A percentile compares a stretch with the other conserved stretches of the same genome.
These are phyloP conservation scores for Apamea monoglypha DNA, from an alignment of 2,888 invertebrate species.

Conservation along the genomic window DNA sequence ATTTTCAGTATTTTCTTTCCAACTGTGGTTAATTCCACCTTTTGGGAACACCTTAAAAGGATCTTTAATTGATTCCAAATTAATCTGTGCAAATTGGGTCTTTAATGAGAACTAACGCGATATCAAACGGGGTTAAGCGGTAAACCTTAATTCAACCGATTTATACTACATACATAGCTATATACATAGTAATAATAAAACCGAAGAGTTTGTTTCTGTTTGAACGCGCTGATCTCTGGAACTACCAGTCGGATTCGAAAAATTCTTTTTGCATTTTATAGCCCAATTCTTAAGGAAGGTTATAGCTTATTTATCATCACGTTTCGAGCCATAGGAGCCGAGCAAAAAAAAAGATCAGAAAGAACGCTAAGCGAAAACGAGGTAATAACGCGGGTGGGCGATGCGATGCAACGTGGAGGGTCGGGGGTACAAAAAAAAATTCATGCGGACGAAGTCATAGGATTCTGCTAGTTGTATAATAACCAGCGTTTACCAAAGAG, in stretches of 20 bases:
- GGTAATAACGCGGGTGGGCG: neutral
- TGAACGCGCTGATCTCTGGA: neutral
- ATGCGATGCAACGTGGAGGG: neutral
- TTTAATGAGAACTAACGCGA: slow-evolving; percentile 35
- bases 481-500: slow-evolving; percentile 21
- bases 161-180: neutral
- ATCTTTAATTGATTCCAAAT: slow-evolving; percentile 45
- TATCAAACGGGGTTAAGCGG: slow-evolving; percentile 38
- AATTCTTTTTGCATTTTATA: neutral
- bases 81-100: slow-evolving; percentile 36
- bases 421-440: neutral
- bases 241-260: neutral
- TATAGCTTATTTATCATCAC: neutral
- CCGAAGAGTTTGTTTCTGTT: neutral
- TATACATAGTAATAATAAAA: neutral
- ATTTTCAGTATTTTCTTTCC: slow-evolving; percentile 11
- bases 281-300: neutral
- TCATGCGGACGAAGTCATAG: neutral
- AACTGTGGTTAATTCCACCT: neutral
- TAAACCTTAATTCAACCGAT: slow-evolving; percentile 1
- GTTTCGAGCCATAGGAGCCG: neutral
- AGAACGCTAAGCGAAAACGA: neutral
- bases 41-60: slow-evolving; percentile 22
- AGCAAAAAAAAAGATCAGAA: neutral
- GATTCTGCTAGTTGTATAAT: slow-evolving; percentile 11